Evolutionary conservation across 2,113 vertebrate genomes (phyloP).

Genomic region (Trichomycterus rosablanca): DNA sequence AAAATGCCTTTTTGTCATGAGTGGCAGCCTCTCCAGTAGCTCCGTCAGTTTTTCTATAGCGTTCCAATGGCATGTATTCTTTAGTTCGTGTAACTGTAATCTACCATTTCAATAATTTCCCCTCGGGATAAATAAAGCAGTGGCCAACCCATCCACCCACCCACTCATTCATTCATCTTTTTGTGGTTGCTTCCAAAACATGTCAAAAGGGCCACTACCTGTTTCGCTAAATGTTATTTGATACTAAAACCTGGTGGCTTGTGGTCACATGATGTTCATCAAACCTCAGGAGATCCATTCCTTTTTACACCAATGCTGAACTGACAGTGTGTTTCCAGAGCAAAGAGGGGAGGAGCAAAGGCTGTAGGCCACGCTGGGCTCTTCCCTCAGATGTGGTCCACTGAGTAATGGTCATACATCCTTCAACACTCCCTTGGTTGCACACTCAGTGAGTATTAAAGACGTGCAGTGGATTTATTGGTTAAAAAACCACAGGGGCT

Average conservation of each 20-base stretch:
- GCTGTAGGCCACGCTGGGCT: slow-evolving; percentile 34
- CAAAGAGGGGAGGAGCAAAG: slow-evolving; percentile 11
- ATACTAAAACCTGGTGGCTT: slow-evolving; percentile 9
- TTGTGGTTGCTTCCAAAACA: no score
- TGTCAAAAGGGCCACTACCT: neutral
- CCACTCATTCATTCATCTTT: no score
- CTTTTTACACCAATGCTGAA: slow-evolving; percentile 52
- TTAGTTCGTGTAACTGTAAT: no score
- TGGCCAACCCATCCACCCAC: neutral
- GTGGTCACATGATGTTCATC: slow-evolving; percentile 22
- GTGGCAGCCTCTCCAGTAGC: no score
- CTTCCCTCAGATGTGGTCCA: slow-evolving; percentile 60
- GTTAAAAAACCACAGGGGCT: slow-evolving; percentile 68
- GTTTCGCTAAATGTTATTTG: slow-evolving; percentile 12
- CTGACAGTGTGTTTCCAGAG: slow-evolving; percentile 25
- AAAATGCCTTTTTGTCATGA: no score
- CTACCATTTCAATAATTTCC: no score
- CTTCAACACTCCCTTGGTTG: slow-evolving; percentile 57
- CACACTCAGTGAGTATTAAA: slow-evolving; percentile 67
- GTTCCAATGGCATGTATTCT: no score
- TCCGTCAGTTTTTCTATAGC: no score
- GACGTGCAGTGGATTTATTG: slow-evolving; percentile 68
- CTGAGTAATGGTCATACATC: slow-evolving; percentile 65
- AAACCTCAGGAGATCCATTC: slow-evolving; percentile 38
- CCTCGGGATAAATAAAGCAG: no score